Percentiles rank a stretch among this genome's conserved stretches.
Evolutionary conservation across 2,888 invertebrate genomes (phyloP).

Genomic region (Stenchaetothrips biformis): DNA sequence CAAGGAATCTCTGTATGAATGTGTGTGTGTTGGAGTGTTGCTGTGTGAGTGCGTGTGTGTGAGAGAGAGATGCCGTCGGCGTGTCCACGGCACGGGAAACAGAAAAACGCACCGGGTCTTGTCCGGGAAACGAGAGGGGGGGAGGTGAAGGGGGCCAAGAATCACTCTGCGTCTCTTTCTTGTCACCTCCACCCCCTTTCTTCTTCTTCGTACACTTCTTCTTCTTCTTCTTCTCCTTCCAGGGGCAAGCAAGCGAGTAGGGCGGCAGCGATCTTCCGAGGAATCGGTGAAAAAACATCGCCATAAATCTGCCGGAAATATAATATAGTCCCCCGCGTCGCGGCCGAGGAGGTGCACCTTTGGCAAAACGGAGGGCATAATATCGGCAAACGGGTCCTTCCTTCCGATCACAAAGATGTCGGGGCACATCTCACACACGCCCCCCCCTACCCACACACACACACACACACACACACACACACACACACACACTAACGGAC

Average conservation of each 20-base stretch:
- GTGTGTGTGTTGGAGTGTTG: neutral
- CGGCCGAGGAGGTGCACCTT: neutral
- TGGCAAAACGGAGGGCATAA: neutral
- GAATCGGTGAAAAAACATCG: conserved; percentile 9
- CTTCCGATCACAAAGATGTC: neutral
- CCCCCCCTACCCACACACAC: too few species aligned
- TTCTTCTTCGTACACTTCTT: too few species aligned
- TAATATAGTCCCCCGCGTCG: conserved; percentile 1
- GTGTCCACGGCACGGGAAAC: neutral
- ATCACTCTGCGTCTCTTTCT: neutral
- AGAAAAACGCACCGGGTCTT: neutral
- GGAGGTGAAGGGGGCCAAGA: neutral
- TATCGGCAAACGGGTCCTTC: neutral
- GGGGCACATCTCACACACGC: neutral
- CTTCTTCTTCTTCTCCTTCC: too few species aligned
- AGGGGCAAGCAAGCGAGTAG: too few species aligned
- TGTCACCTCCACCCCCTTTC: neutral
- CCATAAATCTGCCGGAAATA: conserved; percentile 13
- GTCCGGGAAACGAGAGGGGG: neutral
- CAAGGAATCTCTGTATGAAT: neutral
- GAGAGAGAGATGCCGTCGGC: neutral
- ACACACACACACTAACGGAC: too few species aligned
- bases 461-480: too few species aligned
- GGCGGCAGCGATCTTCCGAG: neutral
- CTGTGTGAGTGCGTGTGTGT: neutral